phyloP scores from a whole-genome alignment of 2,113 vertebrate species.

The Podarcis muralis region DNA sequence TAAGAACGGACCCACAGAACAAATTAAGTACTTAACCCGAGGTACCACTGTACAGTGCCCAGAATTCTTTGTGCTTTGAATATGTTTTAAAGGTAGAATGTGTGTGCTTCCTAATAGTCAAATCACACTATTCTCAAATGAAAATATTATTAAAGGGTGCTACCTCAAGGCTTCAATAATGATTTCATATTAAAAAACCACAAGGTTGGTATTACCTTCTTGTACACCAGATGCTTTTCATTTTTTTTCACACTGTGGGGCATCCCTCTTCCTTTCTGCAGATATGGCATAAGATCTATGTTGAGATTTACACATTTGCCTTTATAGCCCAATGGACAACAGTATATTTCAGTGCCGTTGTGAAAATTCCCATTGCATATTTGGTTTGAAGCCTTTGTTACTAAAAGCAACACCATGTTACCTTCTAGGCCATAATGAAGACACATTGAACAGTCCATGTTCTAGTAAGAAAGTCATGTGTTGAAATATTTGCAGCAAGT shows the following conservation, averaged over 20 bases:
- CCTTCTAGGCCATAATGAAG: constrained; percentile 15
- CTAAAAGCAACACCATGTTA: not conserved
- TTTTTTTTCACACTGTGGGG: not conserved
- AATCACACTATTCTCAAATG: no score
- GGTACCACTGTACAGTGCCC: no score
- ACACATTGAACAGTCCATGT: not conserved
- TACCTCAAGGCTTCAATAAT: not conserved
- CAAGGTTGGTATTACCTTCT: not conserved
- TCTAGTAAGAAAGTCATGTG: not conserved
- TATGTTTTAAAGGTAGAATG: no score
- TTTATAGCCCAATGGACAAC: not conserved
- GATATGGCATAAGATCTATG: not conserved
- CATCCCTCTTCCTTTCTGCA: not conserved
- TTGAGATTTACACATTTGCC: not conserved
- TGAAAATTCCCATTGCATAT: not conserved
- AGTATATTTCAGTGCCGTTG: not conserved
- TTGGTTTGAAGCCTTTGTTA: not conserved
- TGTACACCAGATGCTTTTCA: not conserved
- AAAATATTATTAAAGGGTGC: not conserved
- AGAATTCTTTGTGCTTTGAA: no score
- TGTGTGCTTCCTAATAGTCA: no score
- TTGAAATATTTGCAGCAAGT: constrained; percentile 20
- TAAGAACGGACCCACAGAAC: no score
- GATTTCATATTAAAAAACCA: not conserved
- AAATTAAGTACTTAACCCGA: no score